A percentile compares a stretch with the other conserved stretches of the same genome.
Conservation (phyloP, 1,140 invertebrate genomes). For the Brachionus rubens region DNA sequence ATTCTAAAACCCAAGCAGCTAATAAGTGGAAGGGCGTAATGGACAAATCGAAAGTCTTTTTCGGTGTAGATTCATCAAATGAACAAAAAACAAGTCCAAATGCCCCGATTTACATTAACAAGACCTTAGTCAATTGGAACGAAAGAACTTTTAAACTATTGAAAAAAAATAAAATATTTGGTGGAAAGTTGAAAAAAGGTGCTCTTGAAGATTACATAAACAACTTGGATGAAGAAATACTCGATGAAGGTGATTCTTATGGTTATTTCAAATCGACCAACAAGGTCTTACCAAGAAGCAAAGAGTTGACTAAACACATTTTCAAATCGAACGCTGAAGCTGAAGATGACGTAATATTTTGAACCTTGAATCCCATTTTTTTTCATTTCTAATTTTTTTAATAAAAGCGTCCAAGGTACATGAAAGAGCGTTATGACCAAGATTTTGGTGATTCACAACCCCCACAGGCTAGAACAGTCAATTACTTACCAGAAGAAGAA, state of each 20-base stretch:
- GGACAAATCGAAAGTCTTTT: not conserved
- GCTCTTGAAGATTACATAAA: constrained; percentile 5
- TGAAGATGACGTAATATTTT: no score
- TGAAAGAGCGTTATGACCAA: not conserved
- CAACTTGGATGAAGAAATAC: constrained; percentile 2
- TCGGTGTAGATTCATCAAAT: not conserved
- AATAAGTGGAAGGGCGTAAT: not conserved
- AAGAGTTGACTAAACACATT: not conserved
- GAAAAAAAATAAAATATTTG: not conserved
- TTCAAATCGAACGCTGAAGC: no score
- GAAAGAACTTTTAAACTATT: not conserved
- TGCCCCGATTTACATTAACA: not conserved
- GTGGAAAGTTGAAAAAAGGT: not conserved
- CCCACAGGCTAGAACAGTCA: not conserved
- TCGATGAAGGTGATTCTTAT: not conserved
- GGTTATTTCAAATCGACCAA: not conserved
- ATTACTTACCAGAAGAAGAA: not conserved
- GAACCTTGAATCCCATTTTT: no score
- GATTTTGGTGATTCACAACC: no score
- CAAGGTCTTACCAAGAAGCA: not conserved
- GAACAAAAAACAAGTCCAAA: not conserved
- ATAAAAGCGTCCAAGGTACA: no score
- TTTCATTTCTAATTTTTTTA: no score
- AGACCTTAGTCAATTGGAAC: constrained; percentile 19
- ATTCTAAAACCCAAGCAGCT: not conserved